These are phyloP conservation scores for Leptinotarsa tumamoca DNA, from an alignment of 2,888 invertebrate genomes.

Conservation along the genomic window DNA sequence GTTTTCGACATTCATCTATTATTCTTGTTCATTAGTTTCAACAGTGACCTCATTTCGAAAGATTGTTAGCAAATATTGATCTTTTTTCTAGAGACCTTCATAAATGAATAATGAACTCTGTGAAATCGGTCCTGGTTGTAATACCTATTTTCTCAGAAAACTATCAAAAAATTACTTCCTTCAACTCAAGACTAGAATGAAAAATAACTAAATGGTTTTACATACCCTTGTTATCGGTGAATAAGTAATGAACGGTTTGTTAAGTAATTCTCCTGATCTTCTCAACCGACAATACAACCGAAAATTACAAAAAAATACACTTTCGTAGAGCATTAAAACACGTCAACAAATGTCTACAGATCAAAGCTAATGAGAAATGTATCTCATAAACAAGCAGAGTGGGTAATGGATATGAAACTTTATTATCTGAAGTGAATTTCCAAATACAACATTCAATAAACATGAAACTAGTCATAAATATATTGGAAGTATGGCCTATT, in stretches of 20 bases:
- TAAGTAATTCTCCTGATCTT: neutral
- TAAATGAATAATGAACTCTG: too few relatives aligned
- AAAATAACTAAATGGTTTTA: neutral
- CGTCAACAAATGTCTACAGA: neutral
- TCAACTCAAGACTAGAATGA: too few relatives aligned
- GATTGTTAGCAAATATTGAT: too few relatives aligned
- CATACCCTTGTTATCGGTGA: neutral
- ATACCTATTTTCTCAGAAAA: too few relatives aligned
- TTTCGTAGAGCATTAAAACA: neutral
- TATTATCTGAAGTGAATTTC: neutral
- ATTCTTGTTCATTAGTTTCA: too few relatives aligned
- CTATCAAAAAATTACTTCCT: too few relatives aligned
- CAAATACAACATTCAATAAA: slow-evolving; percentile 8
- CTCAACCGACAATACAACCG: neutral
- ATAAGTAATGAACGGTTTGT: neutral
- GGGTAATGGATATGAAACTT: neutral
- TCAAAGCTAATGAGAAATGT: neutral
- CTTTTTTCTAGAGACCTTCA: too few relatives aligned
- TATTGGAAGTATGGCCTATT: neutral
- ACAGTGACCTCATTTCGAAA: too few relatives aligned
- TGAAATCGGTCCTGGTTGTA: too few relatives aligned
- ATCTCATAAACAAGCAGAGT: neutral
- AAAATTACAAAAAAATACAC: neutral
- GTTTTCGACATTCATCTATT: too few relatives aligned
- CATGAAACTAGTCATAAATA: slow-evolving; percentile 6